A percentile compares a stretch with the other conserved stretches of the same genome.
These are phyloP conservation scores for Pituophis catenifer DNA, from an alignment of 2,113 vertebrate species.

Conservation along the genomic window DNA sequence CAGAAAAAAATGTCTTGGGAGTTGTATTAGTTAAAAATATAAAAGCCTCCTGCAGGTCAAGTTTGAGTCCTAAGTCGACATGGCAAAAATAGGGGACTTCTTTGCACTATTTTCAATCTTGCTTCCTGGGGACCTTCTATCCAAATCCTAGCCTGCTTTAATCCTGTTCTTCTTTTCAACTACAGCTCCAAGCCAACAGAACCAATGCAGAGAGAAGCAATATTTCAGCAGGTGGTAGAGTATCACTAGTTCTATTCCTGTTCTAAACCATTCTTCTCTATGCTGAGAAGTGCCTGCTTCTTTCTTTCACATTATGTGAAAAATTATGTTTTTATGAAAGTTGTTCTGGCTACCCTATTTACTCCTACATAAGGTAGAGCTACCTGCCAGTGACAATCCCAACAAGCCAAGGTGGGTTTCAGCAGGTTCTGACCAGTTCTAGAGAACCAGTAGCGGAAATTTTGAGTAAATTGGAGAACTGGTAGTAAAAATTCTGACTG, in stretches of 20 bases:
- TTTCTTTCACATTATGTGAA: neutral
- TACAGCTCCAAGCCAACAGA: neutral
- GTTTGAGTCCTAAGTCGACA: neutral
- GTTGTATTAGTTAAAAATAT: neutral
- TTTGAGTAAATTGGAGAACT: too few species aligned
- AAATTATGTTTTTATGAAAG: neutral
- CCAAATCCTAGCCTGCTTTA: neutral
- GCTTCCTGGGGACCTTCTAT: neutral
- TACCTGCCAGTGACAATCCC: neutral
- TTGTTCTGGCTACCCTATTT: neutral
- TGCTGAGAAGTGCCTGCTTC: neutral
- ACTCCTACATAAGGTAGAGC: neutral
- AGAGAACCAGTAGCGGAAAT: too few species aligned
- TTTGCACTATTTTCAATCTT: neutral
- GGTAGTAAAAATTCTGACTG: too few species aligned
- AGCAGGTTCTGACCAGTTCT: too few species aligned
- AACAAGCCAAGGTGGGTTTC: too few species aligned
- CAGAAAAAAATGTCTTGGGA: neutral
- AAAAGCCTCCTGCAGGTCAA: neutral
- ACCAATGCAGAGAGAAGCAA: neutral
- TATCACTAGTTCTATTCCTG: neutral
- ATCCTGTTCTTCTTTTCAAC: neutral
- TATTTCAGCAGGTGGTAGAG: neutral
- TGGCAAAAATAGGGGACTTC: neutral
- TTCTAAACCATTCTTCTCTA: neutral